Base-by-base conservation (phyloP, 2,888 invertebrate species). In the Dicyrtoma fusca region DNA sequence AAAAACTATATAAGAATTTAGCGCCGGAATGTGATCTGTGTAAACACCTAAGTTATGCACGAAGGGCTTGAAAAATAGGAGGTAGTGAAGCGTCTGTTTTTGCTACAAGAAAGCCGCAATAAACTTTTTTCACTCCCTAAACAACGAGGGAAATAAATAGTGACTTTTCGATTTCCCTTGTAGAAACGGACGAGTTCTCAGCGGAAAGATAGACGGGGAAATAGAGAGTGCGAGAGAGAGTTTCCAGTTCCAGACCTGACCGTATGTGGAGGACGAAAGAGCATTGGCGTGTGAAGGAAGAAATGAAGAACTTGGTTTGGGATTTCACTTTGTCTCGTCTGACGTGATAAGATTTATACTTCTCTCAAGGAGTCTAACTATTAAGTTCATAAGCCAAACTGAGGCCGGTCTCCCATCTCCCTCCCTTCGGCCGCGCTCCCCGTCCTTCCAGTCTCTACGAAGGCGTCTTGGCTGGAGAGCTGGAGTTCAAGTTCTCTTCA, bases 221-320 rank as follows among this genome's bases (percentile, higher is more conserved):
- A 49, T 49, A 17, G 49, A 49, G 11, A 49, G 3, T 6, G 17
- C 4, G 14, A 49, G 5, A 49, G 49, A 49, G 49, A 49, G 17
- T 49, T 49, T 49, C 11, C 5, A 49, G 49, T 17, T n/a, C 3
- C 11, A 6, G 19, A 55, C 17, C 11, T 21, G 17, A 55, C n/a
- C 21, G 53, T 55, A 21, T 55, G 53, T 55, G 53, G 26, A 57
- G 57, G 26, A 57, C 23, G 23, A 55, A 21, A 21, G 25, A 57
- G 25, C 23, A 57, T 57, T 57, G 57, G 57, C 26, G 57, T 57
- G 57, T 57, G 25, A 57, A 57, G 57, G 14, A 57, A 57, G 23
- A 57, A 57, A 57, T 57, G 57, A 57, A 21, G 53, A 57, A 57
- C 57, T 57, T 57, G 57, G 23, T 57, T 23, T 57, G 57, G 57